Conservation (phyloP, 1,140 invertebrate species). For the Aphidius ervi region DNA sequence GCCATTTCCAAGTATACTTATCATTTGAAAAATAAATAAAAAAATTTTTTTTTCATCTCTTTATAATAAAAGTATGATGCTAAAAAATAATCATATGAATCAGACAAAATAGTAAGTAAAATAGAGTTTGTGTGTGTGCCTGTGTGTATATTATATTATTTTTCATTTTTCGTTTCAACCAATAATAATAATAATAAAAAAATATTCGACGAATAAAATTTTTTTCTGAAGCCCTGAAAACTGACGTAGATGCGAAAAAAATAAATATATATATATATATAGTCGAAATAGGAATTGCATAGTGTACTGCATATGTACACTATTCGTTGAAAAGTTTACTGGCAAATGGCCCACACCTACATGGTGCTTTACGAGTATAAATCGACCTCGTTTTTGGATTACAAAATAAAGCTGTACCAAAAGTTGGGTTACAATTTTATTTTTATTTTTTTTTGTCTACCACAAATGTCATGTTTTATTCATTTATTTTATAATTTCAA, state of each 20-base stretch:
- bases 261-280: background rate
- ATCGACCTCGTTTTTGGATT: constrained; percentile 10
- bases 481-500: no score
- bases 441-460: no score
- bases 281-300: constrained; percentile 27
- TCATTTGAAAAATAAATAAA: constrained; percentile 2
- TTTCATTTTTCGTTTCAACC: constrained; percentile 3
- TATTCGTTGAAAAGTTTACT: constrained; percentile 26
- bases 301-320: constrained; percentile 11
- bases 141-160: background rate
- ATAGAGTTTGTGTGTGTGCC: constrained; percentile 8
- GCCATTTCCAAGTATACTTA: constrained; percentile 18
- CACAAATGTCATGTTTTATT: no score
- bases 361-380: constrained; percentile 10
- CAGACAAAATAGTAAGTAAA: constrained; percentile 6
- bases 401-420: constrained; percentile 22
- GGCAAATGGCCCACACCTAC: constrained; percentile 23
- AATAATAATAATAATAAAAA: constrained; percentile 3
- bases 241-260: constrained; percentile 13
- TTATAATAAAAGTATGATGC: constrained; percentile 17
- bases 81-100: constrained; percentile 20
- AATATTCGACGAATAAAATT: constrained; percentile 13
- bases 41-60: background rate
- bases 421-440: no score
- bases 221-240: constrained; percentile 20